phyloP scores from a whole-genome alignment of 2,888 invertebrate species.

The Lithophane semibrunnea region DNA sequence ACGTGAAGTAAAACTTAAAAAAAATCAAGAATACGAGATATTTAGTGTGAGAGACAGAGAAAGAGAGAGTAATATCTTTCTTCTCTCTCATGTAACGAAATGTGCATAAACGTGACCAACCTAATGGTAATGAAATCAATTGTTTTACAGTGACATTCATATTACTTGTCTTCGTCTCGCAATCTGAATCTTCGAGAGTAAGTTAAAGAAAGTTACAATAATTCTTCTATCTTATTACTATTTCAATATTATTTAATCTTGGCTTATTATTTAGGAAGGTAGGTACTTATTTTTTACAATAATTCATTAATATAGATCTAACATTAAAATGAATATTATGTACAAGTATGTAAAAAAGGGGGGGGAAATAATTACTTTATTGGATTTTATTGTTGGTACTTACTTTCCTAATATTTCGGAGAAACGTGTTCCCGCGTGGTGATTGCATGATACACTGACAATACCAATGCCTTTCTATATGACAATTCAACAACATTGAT shows the following conservation, averaged over 20 bases:
- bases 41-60: no score
- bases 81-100: no score
- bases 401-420: neutral
- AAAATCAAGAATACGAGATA: no score
- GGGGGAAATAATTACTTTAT: no score
- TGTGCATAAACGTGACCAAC: no score
- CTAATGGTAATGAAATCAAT: neutral
- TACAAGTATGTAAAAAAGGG: no score
- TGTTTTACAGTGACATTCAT: slow-evolving; percentile 51
- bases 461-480: neutral
- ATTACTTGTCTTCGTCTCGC: slow-evolving; percentile 41
- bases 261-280: neutral
- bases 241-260: neutral
- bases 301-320: no score
- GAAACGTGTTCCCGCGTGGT: neutral
- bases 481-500: neutral
- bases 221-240: neutral
- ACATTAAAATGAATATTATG: no score
- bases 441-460: neutral
- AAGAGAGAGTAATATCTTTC: no score
- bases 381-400: no score
- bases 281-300: no score
- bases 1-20: no score
- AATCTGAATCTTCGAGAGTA: slow-evolving; percentile 54
- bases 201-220: slow-evolving; percentile 30